Percentiles rank a stretch among this genome's conserved stretches.
Conservation (phyloP, 2,888 invertebrate genomes). For the Hoplodrina ambigua region DNA sequence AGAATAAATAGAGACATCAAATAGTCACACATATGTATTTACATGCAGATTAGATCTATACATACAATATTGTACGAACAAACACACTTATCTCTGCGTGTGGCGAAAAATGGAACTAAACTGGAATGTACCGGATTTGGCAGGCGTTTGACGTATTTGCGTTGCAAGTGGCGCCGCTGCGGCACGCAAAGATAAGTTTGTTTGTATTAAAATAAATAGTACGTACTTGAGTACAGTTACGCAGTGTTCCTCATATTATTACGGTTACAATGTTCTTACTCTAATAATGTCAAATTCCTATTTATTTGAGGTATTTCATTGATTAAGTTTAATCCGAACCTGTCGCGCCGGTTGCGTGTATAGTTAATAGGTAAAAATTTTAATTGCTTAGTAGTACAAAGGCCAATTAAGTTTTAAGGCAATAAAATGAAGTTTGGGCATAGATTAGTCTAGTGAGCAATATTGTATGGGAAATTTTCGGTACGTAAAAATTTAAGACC, state of each 20-base stretch:
- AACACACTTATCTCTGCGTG: conserved; percentile 31
- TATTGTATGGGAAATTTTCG: no score
- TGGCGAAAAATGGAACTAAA: conserved; percentile 35
- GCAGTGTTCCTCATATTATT: background rate
- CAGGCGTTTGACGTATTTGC: conserved; percentile 15
- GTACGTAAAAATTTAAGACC: no score
- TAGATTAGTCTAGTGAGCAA: no score
- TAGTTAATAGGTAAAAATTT: no score
- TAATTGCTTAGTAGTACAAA: no score
- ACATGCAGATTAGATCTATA: conserved; percentile 43
- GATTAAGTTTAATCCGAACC: background rate
- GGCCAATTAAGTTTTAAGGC: no score
- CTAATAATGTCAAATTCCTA: background rate
- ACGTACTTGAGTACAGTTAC: background rate
- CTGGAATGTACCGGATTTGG: conserved; percentile 21
- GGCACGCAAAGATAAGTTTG: conserved; percentile 10
- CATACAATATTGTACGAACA: conserved; percentile 18
- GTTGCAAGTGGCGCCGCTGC: conserved; percentile 9
- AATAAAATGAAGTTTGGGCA: no score
- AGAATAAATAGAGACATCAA: conserved; percentile 57
- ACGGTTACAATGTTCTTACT: conserved; percentile 11
- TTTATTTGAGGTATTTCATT: conserved; percentile 13
- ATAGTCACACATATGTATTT: conserved; percentile 33
- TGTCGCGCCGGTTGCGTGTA: no score
- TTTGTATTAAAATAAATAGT: conserved; percentile 16